These are phyloP conservation scores for Parus major DNA, from an alignment of 2,113 vertebrate genomes.

Conservation along the genomic window DNA sequence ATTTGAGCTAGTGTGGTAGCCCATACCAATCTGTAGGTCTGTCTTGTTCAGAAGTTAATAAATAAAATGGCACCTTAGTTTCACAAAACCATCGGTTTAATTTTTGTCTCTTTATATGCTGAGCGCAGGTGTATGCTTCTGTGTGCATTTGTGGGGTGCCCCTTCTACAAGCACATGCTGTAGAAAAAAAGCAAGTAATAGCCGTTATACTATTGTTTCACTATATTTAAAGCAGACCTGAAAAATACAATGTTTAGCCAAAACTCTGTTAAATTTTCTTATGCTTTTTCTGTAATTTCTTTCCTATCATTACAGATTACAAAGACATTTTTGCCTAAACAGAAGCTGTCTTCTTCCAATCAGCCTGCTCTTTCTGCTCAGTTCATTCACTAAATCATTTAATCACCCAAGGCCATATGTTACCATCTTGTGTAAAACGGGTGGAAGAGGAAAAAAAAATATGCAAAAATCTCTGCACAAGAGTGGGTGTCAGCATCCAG, in stretches of 20 bases:
- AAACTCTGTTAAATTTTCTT: constrained; percentile 51
- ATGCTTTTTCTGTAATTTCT: constrained; percentile 40
- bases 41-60: neutral
- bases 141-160: neutral
- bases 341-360: constrained; percentile 73
- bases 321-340: constrained; percentile 69
- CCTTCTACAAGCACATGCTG: neutral
- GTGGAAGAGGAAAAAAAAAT: constrained; percentile 38
- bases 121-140: neutral
- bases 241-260: constrained; percentile 52
- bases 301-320: constrained; percentile 61
- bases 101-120: neutral
- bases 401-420: constrained; percentile 73
- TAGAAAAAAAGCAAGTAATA: neutral
- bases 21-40: neutral
- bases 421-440: constrained; percentile 68
- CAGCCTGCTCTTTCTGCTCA: constrained; percentile 64
- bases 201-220: neutral
- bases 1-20: neutral
- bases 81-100: neutral
- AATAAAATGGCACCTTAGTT: neutral
- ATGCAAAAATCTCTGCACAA: constrained; percentile 58
- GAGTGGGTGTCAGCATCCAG: constrained; percentile 66
- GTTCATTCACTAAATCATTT: constrained; percentile 74
- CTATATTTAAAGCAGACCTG: constrained; percentile 32